These are phyloP conservation scores for Glossophaga mutica DNA, from an alignment of 2,797 vertebrate genomes.

Conservation along the genomic window DNA sequence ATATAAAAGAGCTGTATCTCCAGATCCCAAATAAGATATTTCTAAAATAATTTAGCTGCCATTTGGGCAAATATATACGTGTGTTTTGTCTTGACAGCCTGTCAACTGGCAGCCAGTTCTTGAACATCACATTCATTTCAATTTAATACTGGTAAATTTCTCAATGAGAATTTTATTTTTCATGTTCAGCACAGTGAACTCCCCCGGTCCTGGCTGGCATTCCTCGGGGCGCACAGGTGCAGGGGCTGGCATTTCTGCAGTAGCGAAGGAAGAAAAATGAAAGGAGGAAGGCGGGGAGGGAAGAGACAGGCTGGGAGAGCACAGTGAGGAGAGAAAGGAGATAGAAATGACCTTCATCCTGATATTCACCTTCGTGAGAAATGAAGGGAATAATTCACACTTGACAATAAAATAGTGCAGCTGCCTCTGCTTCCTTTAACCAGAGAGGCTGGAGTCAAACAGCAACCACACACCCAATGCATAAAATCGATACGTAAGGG, in stretches of 20 bases:
- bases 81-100: slow-evolving; percentile 74
- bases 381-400: slow-evolving; percentile 55
- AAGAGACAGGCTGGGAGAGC: neutral
- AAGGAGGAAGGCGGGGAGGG: neutral
- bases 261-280: slow-evolving; percentile 46
- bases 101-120: slow-evolving; percentile 57
- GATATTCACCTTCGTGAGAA: slow-evolving; percentile 61
- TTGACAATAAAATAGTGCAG: slow-evolving; percentile 35
- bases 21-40: slow-evolving; percentile 66
- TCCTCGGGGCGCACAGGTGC: neutral
- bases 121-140: slow-evolving; percentile 68
- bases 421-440: slow-evolving; percentile 40
- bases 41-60: slow-evolving; percentile 69
- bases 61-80: slow-evolving; percentile 73
- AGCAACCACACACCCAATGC: neutral
- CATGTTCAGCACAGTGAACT: slow-evolving; percentile 44
- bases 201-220: slow-evolving; percentile 10
- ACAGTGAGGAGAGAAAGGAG: neutral
- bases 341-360: slow-evolving; percentile 46
- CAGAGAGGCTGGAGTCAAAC: slow-evolving; percentile 34
- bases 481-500: slow-evolving; percentile 8
- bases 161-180: slow-evolving; percentile 60
- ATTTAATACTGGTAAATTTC: slow-evolving; percentile 54
- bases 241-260: slow-evolving; percentile 21
- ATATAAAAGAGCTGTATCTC: slow-evolving; percentile 35